phyloP scores from a whole-genome alignment of 30 jellyfish, hydroid and myxozoan species.

The Cassiopea xamachana region DNA sequence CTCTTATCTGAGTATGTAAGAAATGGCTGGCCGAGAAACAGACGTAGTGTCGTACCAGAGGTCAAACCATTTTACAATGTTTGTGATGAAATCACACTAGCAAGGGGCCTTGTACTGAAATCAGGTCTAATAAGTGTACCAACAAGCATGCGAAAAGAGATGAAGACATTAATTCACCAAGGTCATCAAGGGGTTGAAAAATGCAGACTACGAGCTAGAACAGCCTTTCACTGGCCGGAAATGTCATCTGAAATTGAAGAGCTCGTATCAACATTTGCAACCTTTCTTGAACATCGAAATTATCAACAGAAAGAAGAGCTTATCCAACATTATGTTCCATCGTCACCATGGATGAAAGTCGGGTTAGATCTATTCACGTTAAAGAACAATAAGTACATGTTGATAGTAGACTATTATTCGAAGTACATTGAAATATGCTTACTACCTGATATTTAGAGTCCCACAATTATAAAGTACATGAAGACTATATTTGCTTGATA shows the following conservation, averaged over 20 bases:
- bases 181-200: conserved; percentile 63
- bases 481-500: conserved; percentile 4
- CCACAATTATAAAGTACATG: conserved; percentile 12
- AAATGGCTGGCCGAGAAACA: conserved; percentile 52
- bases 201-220: conserved; percentile 49
- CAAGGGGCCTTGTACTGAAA: conserved; percentile 26
- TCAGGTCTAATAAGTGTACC: conserved; percentile 28
- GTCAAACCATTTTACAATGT: conserved; percentile 27
- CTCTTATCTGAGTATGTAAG: conserved; percentile 10
- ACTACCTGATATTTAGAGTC: too few species aligned
- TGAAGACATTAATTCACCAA: conserved; percentile 20
- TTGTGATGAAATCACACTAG: conserved; percentile 41
- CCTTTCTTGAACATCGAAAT: conserved; percentile 45
- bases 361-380: too few species aligned
- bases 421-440: background rate
- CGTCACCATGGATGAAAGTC: too few species aligned
- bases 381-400: conserved; percentile 17
- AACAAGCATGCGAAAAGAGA: conserved; percentile 29
- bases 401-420: conserved; percentile 36
- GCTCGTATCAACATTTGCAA: conserved; percentile 9
- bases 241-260: conserved; percentile 45
- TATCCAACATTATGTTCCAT: too few species aligned
- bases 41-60: background rate
- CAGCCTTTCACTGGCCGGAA: conserved; percentile 24
- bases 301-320: conserved; percentile 27